Conservation (phyloP, 2,797 vertebrate genomes). For the Megalops cyprinoides region DNA sequence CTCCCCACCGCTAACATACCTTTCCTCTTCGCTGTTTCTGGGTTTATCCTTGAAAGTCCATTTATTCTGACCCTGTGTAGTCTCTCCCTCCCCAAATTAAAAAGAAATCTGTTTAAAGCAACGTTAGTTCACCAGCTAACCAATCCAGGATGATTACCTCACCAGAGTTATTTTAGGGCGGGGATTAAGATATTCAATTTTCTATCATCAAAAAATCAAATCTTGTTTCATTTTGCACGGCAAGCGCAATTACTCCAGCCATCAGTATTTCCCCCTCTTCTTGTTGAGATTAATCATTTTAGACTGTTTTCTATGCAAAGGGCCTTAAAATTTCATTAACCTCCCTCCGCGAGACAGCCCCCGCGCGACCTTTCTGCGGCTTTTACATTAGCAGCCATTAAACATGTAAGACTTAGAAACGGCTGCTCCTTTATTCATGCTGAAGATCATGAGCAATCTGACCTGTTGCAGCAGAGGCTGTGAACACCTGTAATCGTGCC, state of each 20-base stretch:
- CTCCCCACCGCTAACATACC: no score
- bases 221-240: conserved; percentile 24
- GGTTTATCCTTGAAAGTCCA: no score
- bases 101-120: not conserved
- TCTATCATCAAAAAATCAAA: conserved; percentile 33
- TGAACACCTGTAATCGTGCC: not conserved
- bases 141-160: not conserved
- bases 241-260: conserved; percentile 24
- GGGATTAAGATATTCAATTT: conserved; percentile 24
- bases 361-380: conserved; percentile 1
- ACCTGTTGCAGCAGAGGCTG: not conserved
- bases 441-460: not conserved
- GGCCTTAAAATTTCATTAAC: conserved; percentile 32
- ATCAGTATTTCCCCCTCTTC: not conserved
- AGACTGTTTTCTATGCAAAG: conserved; percentile 26
- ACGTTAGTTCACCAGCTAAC: conserved; percentile 30
- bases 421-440: conserved; percentile 26
- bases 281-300: conserved; percentile 29
- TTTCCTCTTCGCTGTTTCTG: no score
- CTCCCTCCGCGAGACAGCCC: conserved; percentile 17
- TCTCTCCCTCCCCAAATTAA: not conserved
- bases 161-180: not conserved
- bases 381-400: conserved; percentile 26
- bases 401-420: conserved; percentile 31
- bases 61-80: not conserved